Percentiles rank a stretch among this genome's conserved stretches.
phyloP scores from a whole-genome alignment of 2,888 invertebrate species.

The Dinocampus coccinellae region DNA sequence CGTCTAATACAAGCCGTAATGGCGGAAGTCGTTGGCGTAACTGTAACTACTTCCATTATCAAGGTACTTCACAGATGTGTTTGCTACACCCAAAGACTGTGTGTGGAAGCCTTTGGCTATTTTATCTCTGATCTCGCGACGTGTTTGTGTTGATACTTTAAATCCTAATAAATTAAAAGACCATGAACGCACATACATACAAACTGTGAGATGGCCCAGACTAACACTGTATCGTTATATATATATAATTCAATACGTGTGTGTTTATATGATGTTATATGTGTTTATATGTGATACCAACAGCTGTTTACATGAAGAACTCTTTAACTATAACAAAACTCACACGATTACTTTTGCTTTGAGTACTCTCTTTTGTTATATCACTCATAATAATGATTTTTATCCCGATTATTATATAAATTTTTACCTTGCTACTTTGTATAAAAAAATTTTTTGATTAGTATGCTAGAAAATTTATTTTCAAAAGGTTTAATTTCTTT shows the following conservation, averaged over 20 bases:
- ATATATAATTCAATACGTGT: no score
- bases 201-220: not conserved
- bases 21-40: conserved; percentile 2
- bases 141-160: conserved; percentile 7
- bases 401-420: no score
- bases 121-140: conserved; percentile 11
- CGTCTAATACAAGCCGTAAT: not conserved
- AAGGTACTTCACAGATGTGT: conserved; percentile 1
- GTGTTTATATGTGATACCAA: not conserved
- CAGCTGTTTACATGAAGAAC: not conserved
- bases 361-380: not conserved
- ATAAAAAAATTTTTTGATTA: not conserved
- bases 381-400: not conserved
- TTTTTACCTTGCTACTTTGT: not conserved
- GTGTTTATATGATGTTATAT: no score
- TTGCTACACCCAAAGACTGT: not conserved
- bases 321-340: not conserved
- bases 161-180: conserved; percentile 24
- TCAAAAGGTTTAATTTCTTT: no score
- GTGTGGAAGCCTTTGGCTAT: conserved; percentile 4
- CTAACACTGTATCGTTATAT: not conserved
- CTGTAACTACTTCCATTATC: conserved; percentile 11
- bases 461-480: not conserved
- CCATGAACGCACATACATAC: not conserved
- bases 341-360: not conserved